These are phyloP conservation scores for Protobothrops mucrosquamatus DNA, from an alignment of 2,113 vertebrate genomes.

Conservation along the genomic window DNA sequence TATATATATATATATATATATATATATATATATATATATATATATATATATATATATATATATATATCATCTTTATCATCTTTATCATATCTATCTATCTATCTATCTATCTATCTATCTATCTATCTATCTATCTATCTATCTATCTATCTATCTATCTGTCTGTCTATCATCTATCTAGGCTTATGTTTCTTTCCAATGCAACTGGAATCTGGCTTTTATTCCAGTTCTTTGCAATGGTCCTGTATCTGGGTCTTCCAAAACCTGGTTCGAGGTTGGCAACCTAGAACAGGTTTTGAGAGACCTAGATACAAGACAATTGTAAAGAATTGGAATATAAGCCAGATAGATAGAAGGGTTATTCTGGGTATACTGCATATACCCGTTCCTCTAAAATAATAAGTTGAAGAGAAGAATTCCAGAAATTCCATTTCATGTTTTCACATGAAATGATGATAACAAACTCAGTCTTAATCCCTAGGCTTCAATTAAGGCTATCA, in stretches of 20 bases:
- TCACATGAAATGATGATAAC: background rate
- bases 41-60: no score
- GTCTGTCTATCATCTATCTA: no score
- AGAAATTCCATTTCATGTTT: background rate
- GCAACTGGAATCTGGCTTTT: background rate
- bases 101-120: no score
- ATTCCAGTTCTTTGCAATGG: background rate
- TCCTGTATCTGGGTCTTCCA: background rate
- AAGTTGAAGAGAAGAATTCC: background rate
- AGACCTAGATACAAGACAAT: background rate
- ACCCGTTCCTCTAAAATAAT: background rate
- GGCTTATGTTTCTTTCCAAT: background rate
- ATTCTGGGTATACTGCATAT: background rate
- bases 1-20: no score
- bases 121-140: background rate
- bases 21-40: no score
- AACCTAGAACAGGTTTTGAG: background rate
- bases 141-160: background rate
- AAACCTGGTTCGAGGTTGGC: background rate
- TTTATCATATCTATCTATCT: no score
- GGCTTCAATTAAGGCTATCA: background rate
- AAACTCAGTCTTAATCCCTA: background rate
- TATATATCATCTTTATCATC: no score
- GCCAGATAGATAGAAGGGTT: background rate
- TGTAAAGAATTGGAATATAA: background rate